Evolutionary conservation across 2,797 vertebrate genomes (phyloP).

Genomic region (Myotis vivesi): DNA sequence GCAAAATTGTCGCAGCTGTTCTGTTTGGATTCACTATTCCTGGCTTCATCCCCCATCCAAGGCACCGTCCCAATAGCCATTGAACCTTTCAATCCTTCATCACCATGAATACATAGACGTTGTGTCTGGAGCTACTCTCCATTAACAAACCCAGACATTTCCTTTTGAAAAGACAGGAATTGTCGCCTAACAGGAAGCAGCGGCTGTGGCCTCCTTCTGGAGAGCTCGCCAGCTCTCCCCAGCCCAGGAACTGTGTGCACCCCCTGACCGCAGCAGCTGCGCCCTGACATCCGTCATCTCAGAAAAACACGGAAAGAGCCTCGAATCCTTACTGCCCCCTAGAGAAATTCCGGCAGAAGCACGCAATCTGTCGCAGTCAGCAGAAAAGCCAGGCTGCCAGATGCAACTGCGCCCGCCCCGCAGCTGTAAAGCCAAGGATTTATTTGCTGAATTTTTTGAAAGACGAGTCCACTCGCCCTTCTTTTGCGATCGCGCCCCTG

Average conservation of each 20-base stretch:
- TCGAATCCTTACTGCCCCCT: conserved; percentile 84
- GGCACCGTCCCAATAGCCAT: neutral
- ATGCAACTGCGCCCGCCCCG: conserved; percentile 39
- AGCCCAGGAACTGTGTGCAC: conserved; percentile 70
- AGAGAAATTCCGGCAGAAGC: conserved; percentile 82
- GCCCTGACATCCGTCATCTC: conserved; percentile 78
- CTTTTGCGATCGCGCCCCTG: neutral
- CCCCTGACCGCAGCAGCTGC: conserved; percentile 77
- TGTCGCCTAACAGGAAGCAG: conserved; percentile 54
- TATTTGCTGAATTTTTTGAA: conserved; percentile 45
- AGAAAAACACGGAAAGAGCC: conserved; percentile 65
- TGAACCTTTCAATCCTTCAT: conserved; percentile 6
- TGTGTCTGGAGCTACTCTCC: neutral
- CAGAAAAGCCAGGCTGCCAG: conserved; percentile 76
- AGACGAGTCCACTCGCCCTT: neutral
- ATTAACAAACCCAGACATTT: neutral
- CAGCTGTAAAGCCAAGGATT: conserved; percentile 59
- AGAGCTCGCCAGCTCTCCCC: conserved; percentile 66
- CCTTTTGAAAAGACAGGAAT: neutral
- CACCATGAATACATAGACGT: neutral
- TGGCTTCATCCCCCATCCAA: neutral
- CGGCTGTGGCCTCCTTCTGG: conserved; percentile 70
- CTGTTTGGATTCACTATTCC: neutral
- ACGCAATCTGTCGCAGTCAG: conserved; percentile 77
- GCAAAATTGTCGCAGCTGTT: neutral